Conservation (phyloP, 2,797 vertebrate species). For the Huso huso region DNA sequence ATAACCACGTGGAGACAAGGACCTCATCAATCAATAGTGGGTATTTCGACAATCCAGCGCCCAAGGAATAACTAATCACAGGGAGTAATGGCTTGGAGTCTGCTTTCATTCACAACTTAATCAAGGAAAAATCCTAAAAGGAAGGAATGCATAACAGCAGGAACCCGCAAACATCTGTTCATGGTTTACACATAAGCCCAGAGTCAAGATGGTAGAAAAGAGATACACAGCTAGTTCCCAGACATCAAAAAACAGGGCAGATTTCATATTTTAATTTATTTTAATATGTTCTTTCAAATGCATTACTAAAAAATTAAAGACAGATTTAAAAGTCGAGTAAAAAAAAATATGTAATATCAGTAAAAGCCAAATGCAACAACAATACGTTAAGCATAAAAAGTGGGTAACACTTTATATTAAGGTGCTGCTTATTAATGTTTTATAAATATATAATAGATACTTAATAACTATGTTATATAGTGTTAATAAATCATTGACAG, state of each 20-base stretch:
- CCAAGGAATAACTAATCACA: constrained; percentile 16
- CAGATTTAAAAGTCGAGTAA: not conserved
- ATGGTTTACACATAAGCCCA: constrained; percentile 26
- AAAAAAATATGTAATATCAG: not conserved
- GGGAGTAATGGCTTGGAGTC: constrained; percentile 23
- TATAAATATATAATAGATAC: too few relatives aligned
- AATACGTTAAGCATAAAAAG: too few relatives aligned
- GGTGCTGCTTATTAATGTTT: too few relatives aligned
- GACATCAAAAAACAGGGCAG: too few relatives aligned
- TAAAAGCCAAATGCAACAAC: too few relatives aligned
- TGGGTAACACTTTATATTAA: too few relatives aligned
- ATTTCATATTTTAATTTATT: not conserved
- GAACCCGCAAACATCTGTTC: constrained; percentile 44
- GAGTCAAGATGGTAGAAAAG: constrained; percentile 1
- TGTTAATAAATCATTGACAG: too few relatives aligned
- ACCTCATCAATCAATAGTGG: constrained; percentile 50
- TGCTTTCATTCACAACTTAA: constrained; percentile 27
- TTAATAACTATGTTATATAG: too few relatives aligned
- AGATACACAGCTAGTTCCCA: not conserved
- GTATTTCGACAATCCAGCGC: constrained; percentile 43
- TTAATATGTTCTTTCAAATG: not conserved
- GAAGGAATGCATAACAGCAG: constrained; percentile 26
- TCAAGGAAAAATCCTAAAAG: constrained; percentile 28
- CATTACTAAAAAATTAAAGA: not conserved
- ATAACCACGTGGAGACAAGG: constrained; percentile 50